Evolutionary conservation across 2,113 vertebrate genomes (phyloP), one percentile per base, ranked within the genome.

Genomic region (Shinisaurus crocodilurus): DNA sequence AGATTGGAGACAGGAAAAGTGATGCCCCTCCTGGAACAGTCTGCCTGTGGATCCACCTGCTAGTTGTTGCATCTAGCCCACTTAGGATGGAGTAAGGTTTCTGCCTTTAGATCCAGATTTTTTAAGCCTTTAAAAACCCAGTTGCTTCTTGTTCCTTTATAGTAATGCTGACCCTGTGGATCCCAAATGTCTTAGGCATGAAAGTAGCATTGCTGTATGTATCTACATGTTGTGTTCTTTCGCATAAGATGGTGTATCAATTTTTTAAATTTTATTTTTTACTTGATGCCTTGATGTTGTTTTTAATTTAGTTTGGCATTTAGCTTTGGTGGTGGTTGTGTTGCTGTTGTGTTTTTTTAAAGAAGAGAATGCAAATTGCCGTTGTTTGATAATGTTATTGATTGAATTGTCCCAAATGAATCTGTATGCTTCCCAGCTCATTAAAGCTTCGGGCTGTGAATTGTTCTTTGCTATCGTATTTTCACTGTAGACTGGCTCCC

Each of bases 391-490:
- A 91, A 34, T 0, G 0, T 45, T 92, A 12, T 65, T 86, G 90
- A 94, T 91, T 80, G 82, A 87, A 81, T 3, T 1, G 82, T 70
- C 86, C 91, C 88, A 50, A 72, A 0, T 40, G 86, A 15, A 67
- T 60, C 92, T 63, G 9, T 65, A 84, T 89, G 87, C 85, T 88
- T 93, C 91, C 67, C 57, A 20, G 91, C 82, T 92, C 86, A 65
- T 85, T 82, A 80, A 20, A 83, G 32, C 45, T 48, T 76, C 7
- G 45, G 23, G n/a, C n/a, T n/a, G 13, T 27, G 54, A 32, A 72
- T 72, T 37, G 40, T 91, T 85, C 87, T 88, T 89, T 85, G 82
- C 48, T 84, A 84, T 87, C 40, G n/a, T 0, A 0, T 65, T 90
- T 80, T 45, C 70, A 85, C 86, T 88, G 82, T 37, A 90, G 25